Conservation (phyloP, 2,113 vertebrate genomes). For the Leucosticte australis region DNA sequence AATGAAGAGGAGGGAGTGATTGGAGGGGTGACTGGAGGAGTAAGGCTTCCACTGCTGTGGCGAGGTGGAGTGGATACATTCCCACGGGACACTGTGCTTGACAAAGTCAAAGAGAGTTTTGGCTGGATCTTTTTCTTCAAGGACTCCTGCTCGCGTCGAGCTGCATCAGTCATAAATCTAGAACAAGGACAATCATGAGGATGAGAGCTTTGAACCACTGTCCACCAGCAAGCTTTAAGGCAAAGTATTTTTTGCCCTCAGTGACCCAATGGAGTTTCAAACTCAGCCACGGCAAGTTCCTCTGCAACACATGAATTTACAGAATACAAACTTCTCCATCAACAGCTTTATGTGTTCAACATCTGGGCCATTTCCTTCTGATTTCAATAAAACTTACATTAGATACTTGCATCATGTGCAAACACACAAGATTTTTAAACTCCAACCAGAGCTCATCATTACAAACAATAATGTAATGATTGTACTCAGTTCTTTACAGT, state of each 20-base stretch:
- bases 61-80: conserved; percentile 92
- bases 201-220: background rate
- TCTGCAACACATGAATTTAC: background rate
- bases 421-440: background rate
- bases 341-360: background rate
- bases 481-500: background rate
- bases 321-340: background rate
- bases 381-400: background rate
- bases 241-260: background rate
- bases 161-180: conserved; percentile 98
- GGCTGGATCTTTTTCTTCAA: conserved; percentile 95
- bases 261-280: background rate
- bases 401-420: background rate
- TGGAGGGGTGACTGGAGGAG: conserved; percentile 95
- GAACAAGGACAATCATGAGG: background rate
- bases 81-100: conserved; percentile 86
- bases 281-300: background rate
- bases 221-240: background rate
- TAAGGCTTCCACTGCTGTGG: conserved; percentile 96
- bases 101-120: conserved; percentile 89
- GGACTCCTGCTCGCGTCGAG: conserved; percentile 91
- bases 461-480: background rate
- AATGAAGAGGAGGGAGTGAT: conserved; percentile 98
- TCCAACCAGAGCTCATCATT: background rate
- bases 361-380: background rate